Conservation (phyloP, 2,113 vertebrate genomes). For the Nannobrachium achirus region DNA sequence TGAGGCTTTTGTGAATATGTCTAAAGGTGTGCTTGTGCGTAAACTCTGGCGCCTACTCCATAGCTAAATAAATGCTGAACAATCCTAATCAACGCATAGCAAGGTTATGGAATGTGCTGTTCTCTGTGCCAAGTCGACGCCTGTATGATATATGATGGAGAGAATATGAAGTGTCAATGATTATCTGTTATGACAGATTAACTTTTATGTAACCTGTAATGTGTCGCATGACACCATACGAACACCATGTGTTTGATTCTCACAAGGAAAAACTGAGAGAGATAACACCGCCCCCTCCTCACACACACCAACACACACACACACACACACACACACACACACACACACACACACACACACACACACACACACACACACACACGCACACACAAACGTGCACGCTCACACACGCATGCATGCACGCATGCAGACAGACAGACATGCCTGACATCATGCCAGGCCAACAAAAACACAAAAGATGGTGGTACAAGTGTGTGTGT, state of each 20-base stretch:
- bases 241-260: neutral
- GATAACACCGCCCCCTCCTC: too few species aligned
- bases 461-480: too few species aligned
- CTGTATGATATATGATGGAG: neutral
- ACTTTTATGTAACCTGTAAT: neutral
- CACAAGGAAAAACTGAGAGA: neutral
- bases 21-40: too few species aligned
- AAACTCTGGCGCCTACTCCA: too few species aligned
- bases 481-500: too few species aligned
- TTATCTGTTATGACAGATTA: neutral
- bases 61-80: too few species aligned
- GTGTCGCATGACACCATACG: neutral
- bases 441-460: too few species aligned
- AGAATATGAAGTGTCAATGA: too few species aligned
- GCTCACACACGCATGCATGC: neutral
- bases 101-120: neutral
- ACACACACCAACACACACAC: too few species aligned
- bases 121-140: neutral
- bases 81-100: conserved; percentile 5
- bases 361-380: neutral
- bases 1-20: too few species aligned
- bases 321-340: too few species aligned
- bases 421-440: neutral
- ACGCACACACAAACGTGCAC: neutral
- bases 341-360: neutral